These are phyloP conservation scores for Caenorhabditis virilis DNA, from an alignment of 2,888 invertebrate species.

Conservation along the genomic window DNA sequence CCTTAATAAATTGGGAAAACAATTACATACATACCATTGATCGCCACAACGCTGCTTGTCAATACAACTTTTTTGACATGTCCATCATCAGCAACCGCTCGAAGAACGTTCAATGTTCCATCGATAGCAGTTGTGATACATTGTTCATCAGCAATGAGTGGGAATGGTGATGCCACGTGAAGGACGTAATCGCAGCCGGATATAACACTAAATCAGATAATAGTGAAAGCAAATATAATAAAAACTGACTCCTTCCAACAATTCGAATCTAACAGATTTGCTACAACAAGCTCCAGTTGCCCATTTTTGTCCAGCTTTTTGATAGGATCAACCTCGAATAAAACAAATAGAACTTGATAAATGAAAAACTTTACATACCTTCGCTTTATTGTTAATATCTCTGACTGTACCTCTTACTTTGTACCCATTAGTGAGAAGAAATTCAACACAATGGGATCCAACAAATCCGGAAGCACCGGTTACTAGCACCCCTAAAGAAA, in stretches of 20 bases:
- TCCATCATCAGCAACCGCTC: conserved; percentile 66
- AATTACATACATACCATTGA: conserved; percentile 63
- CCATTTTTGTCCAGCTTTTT: conserved; percentile 35
- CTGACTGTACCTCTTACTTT: conserved; percentile 71
- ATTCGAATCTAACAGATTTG: conserved; percentile 53
- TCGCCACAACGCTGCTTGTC: conserved; percentile 72
- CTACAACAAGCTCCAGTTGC: conserved; percentile 63
- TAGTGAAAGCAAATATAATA: background rate
- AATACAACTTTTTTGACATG: conserved; percentile 72
- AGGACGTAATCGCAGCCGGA: conserved; percentile 62
- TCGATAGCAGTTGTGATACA: conserved; percentile 50
- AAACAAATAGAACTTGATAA: conserved; percentile 5
- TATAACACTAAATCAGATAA: conserved; percentile 49
- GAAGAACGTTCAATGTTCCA: conserved; percentile 55
- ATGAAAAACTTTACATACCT: conserved; percentile 31
- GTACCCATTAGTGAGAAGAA: conserved; percentile 71
- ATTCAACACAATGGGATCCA: conserved; percentile 72
- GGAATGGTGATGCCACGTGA: conserved; percentile 67
- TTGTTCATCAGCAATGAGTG: conserved; percentile 60
- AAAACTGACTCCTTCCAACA: conserved; percentile 48
- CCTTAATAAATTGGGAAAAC: background rate
- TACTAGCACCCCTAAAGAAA: conserved; percentile 72
- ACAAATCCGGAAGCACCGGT: conserved; percentile 73
- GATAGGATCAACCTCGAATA: conserved; percentile 46
- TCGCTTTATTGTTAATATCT: conserved; percentile 55